A percentile compares a stretch with the other conserved stretches of the same genome.
Evolutionary conservation across 2,113 vertebrate species (phyloP).

Genomic region (Plecotus auritus): DNA sequence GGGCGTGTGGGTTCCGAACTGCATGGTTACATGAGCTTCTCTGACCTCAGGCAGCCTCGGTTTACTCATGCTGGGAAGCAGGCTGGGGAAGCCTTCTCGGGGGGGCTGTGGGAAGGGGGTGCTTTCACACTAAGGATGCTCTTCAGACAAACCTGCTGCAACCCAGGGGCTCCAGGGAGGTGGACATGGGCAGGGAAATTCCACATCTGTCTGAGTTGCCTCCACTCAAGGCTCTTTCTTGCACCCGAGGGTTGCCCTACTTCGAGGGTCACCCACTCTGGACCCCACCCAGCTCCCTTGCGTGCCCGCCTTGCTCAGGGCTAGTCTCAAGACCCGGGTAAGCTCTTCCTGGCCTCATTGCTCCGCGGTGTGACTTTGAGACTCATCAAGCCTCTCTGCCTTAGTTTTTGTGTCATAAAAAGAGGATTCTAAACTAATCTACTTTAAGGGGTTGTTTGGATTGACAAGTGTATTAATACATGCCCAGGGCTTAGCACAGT

Average conservation of each 20-base stretch:
- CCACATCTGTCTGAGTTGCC: rapidly evolving
- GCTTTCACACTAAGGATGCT: rapidly evolving
- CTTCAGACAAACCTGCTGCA: neutral
- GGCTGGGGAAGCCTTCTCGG: neutral
- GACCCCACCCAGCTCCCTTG: neutral
- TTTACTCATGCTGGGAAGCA: neutral
- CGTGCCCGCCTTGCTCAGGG: neutral
- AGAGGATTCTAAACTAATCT: neutral
- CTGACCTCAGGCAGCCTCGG: neutral
- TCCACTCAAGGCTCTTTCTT: neutral
- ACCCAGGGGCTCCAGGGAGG: neutral
- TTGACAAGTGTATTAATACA: neutral
- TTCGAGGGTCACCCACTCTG: neutral
- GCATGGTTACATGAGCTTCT: too few species aligned
- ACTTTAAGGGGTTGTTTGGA: neutral
- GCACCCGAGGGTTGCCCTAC: rapidly evolving
- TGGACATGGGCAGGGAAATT: rapidly evolving
- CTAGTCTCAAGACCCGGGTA: rapidly evolving
- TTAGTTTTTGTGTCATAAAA: neutral
- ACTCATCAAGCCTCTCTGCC: neutral
- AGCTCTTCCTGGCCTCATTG: rapidly evolving
- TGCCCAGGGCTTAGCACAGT: neutral
- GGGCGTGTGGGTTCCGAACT: neutral
- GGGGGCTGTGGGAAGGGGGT: neutral
- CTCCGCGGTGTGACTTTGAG: neutral